Conservation (phyloP, 1,140 invertebrate species). For the Macrobrachium nipponense region DNA sequence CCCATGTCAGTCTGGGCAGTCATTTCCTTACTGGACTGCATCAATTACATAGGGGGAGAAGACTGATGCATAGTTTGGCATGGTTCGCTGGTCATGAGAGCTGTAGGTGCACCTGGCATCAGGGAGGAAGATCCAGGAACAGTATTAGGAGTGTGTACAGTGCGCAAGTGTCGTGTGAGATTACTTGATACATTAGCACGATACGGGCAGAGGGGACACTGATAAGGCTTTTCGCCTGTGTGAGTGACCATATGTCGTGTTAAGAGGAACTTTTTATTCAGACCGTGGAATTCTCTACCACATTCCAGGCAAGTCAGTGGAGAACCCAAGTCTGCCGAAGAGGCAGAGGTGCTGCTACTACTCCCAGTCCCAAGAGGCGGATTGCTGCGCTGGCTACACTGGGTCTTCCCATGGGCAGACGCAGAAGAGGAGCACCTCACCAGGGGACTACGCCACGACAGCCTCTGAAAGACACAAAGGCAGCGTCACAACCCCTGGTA, state of each 20-base stretch:
- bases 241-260: slow-evolving; percentile 66
- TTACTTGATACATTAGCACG: slow-evolving; percentile 64
- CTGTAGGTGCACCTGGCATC: slow-evolving; percentile 7
- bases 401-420: slow-evolving; percentile 42
- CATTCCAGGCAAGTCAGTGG: slow-evolving; percentile 54
- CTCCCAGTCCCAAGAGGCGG: slow-evolving; percentile 19
- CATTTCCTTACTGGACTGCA: too few species aligned
- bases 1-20: too few species aligned
- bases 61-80: slow-evolving; percentile 18
- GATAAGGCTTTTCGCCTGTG: slow-evolving; percentile 68
- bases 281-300: slow-evolving; percentile 57
- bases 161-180: slow-evolving; percentile 55
- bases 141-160: slow-evolving; percentile 37
- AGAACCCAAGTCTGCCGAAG: slow-evolving; percentile 42
- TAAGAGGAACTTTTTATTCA: slow-evolving; percentile 62
- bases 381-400: slow-evolving; percentile 30
- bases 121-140: background rate
- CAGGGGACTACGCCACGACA: slow-evolving; percentile 60
- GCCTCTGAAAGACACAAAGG: slow-evolving; percentile 61
- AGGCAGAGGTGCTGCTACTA: slow-evolving; percentile 22
- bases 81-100: background rate
- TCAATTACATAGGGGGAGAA: too few species aligned
- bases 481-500: slow-evolving; percentile 56
- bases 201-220: slow-evolving; percentile 70
- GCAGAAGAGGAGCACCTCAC: slow-evolving; percentile 54